Base-by-base conservation (phyloP, 2,888 invertebrate species). In the Halictus ligatus region DNA sequence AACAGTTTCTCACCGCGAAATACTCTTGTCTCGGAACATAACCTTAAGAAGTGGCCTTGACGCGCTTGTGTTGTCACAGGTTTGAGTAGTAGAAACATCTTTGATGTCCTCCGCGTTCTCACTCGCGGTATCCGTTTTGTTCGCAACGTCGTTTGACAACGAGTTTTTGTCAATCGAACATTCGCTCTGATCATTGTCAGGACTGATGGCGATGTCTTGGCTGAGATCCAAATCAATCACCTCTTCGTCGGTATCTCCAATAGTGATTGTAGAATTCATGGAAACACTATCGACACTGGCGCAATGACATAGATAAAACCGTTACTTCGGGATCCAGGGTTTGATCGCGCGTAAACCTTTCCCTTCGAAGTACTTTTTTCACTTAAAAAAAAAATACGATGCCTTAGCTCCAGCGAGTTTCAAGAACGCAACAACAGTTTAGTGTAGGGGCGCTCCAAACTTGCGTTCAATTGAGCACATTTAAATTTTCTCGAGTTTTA, bases 41-140 rank as follows among this genome's bases (percentile, higher is more conserved):
- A 95, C 92, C 88, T 92, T 94, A 81, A 95, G 89, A 76, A 94
- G 81, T 5, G 95, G 94, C 13, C 88, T 84, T 5, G 88, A n/a
- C 6, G 60, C 15, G 6, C 84, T 77, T 7, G 75, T 29, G 21
- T 18, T 25, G 35, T 82, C 71, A 48, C 50, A 76, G 35, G 21
- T 40, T 80, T 80, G 40, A 3, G 75, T 25, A 15, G 64, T 29
- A 40, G 58, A 67, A 21, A 15, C 43, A 8, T 81, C 58, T 54
- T 48, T 64, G 15, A 82, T 78, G 46, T n/a, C 13, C 35, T 88
- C 79, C 1, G 78, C 75, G 25, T 46, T 75, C 15, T 80, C 71
- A 25, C 76, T 75, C 50, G 54, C 46, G 8, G 40, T 72, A 3
- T 72, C 73, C 15, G 13, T 77, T n/a, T 80, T 60, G 13, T 81